Percentiles rank a stretch among this genome's conserved stretches.
Conservation (phyloP, 2,113 vertebrate species). For the Ictidomys tridecemlineatus region DNA sequence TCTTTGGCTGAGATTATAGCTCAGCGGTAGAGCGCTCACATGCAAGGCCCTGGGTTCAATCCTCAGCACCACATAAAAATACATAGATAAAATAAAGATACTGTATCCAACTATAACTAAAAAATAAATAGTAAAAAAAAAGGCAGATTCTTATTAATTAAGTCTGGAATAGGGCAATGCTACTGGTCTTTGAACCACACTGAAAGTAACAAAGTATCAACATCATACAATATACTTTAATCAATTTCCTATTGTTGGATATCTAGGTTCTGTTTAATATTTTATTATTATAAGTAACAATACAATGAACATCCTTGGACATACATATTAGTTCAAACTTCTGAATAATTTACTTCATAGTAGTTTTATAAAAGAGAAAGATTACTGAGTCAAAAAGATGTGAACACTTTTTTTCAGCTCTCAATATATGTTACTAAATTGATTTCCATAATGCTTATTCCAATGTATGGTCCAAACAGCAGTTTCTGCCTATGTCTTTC, state of each 20-base stretch:
- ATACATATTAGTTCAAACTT: constrained; percentile 37
- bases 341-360: constrained; percentile 69
- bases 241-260: constrained; percentile 25
- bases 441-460: constrained; percentile 67
- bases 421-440: constrained; percentile 65
- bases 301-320: constrained; percentile 41
- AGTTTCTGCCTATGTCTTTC: constrained; percentile 60
- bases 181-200: constrained; percentile 24
- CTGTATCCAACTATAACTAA: too few relatives aligned
- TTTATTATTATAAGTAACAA: constrained; percentile 66
- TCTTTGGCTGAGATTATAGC: not conserved
- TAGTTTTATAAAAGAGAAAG: constrained; percentile 65
- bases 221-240: not conserved
- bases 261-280: constrained; percentile 34
- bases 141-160: not conserved
- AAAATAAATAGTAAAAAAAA: not conserved
- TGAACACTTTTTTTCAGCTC: constrained; percentile 60
- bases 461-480: constrained; percentile 65
- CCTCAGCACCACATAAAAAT: too few relatives aligned
- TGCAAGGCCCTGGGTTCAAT: too few relatives aligned
- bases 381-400: constrained; percentile 69
- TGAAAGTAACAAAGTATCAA: not conserved
- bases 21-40: too few relatives aligned
- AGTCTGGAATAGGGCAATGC: not conserved
- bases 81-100: too few relatives aligned